These are phyloP conservation scores for Acleris sparsana DNA, from an alignment of 2,888 invertebrate species.

Conservation along the genomic window DNA sequence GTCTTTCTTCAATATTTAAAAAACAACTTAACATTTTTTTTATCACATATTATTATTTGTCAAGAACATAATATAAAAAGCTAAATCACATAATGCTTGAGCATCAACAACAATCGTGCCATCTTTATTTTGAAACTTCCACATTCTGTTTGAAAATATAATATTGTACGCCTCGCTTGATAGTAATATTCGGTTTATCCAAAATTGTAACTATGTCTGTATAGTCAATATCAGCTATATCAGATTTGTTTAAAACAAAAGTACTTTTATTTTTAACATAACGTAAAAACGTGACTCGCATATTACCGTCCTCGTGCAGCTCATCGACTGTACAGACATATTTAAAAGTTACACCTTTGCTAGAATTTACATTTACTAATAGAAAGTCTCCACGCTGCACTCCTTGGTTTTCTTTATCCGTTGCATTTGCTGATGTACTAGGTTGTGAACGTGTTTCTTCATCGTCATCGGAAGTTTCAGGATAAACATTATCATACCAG, in stretches of 20 bases:
- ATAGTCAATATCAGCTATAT: constrained; percentile 11
- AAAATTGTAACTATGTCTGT: constrained; percentile 14
- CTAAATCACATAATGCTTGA: neutral
- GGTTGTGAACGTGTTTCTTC: neutral
- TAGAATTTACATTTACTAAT: constrained; percentile 2
- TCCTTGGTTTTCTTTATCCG: constrained; percentile 6
- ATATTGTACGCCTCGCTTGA: constrained; percentile 8
- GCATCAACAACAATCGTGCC: neutral
- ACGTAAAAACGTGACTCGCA: constrained; percentile 1
- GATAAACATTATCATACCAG: constrained; percentile 1
- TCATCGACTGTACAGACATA: constrained; percentile 1
- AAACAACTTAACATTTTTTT: too few species aligned
- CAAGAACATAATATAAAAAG: neutral
- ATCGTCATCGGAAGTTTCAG: constrained; percentile 1
- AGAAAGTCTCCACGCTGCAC: constrained; percentile 7
- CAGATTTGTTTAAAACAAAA: neutral
- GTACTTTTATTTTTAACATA: constrained; percentile 2
- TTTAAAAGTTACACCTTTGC: neutral
- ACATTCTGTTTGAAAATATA: neutral
- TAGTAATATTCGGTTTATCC: neutral
- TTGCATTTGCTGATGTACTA: constrained; percentile 2
- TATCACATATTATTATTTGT: neutral
- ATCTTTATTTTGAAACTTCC: neutral
- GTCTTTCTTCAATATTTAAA: neutral
- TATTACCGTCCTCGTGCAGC: neutral